Percentiles rank a stretch among this genome's conserved stretches.
Evolutionary conservation across 1,140 invertebrate genomes (phyloP).

Genomic region (Zaprionus vittiger): DNA sequence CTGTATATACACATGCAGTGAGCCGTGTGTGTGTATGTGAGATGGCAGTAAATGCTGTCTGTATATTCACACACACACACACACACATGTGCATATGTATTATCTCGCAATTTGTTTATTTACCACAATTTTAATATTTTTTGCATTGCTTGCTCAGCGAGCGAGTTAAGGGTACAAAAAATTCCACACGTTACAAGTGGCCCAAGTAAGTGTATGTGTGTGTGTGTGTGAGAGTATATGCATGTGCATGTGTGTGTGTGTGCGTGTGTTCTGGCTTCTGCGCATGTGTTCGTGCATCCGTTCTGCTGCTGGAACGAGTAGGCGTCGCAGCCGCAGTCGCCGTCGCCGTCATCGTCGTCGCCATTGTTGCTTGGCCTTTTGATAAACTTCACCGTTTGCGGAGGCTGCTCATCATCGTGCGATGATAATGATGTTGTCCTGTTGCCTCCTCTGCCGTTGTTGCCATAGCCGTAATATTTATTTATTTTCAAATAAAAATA

Average conservation of each 20-base stretch:
- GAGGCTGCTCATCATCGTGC: slow-evolving; percentile 51
- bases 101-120: slow-evolving; percentile 73
- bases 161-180: slow-evolving; percentile 60
- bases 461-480: slow-evolving; percentile 69
- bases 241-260: slow-evolving; percentile 19
- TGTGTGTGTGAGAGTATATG: slow-evolving; percentile 19
- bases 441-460: slow-evolving; percentile 6
- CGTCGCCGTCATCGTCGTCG: slow-evolving; percentile 23
- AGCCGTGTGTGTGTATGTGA: slow-evolving; percentile 19
- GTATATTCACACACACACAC: slow-evolving; percentile 14
- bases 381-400: slow-evolving; percentile 69
- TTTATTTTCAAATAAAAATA: slow-evolving; percentile 78
- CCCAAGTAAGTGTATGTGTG: slow-evolving; percentile 20
- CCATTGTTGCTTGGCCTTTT: slow-evolving; percentile 76
- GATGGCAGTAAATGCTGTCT: slow-evolving; percentile 27
- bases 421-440: slow-evolving; percentile 63
- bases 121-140: slow-evolving; percentile 81
- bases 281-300: slow-evolving; percentile 63
- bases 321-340: slow-evolving; percentile 40
- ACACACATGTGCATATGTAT: slow-evolving; percentile 14
- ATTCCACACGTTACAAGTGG: slow-evolving; percentile 51
- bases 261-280: slow-evolving; percentile 42
- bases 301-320: slow-evolving; percentile 28
- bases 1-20: not conserved
- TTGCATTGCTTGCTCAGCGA: slow-evolving; percentile 41